Evolutionary conservation across 2,888 invertebrate genomes (phyloP).

Genomic region (Heliconius aoede): DNA sequence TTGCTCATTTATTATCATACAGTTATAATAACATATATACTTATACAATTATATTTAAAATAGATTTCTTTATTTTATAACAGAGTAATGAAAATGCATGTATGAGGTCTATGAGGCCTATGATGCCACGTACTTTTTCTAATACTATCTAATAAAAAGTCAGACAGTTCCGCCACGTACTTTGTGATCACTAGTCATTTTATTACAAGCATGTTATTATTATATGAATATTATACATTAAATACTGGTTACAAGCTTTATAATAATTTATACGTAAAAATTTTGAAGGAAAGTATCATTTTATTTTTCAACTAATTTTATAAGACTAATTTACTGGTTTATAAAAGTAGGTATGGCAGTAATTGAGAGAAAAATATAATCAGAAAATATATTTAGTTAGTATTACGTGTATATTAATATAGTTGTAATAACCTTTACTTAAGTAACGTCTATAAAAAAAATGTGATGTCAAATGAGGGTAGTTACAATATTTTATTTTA

Average conservation of each 20-base stretch:
- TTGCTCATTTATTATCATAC: conserved; percentile 71
- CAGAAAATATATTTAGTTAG: conserved; percentile 20
- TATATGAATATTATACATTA: conserved; percentile 12
- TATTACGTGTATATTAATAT: conserved; percentile 2
- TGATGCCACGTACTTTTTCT: conserved; percentile 15
- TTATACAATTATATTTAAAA: conserved; percentile 82
- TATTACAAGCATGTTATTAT: conserved; percentile 2
- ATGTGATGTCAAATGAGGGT: neutral
- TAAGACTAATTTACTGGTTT: neutral
- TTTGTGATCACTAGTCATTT: neutral
- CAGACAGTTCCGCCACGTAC: conserved; percentile 20
- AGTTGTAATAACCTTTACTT: neutral
- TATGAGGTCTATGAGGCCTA: conserved; percentile 37
- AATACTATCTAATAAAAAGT: conserved; percentile 18
- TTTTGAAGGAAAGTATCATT: neutral
- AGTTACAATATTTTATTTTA: no score
- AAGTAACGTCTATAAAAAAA: neutral
- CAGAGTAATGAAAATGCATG: conserved; percentile 53
- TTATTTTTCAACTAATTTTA: conserved; percentile 8
- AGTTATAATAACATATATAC: conserved; percentile 78
- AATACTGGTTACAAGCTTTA: conserved; percentile 2
- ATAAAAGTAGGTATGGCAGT: conserved; percentile 16
- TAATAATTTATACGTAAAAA: neutral
- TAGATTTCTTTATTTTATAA: conserved; percentile 77
- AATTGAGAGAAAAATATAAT: conserved; percentile 8